phyloP scores from a whole-genome alignment of 2,797 vertebrate genomes.

The Dermochelys coriacea region DNA sequence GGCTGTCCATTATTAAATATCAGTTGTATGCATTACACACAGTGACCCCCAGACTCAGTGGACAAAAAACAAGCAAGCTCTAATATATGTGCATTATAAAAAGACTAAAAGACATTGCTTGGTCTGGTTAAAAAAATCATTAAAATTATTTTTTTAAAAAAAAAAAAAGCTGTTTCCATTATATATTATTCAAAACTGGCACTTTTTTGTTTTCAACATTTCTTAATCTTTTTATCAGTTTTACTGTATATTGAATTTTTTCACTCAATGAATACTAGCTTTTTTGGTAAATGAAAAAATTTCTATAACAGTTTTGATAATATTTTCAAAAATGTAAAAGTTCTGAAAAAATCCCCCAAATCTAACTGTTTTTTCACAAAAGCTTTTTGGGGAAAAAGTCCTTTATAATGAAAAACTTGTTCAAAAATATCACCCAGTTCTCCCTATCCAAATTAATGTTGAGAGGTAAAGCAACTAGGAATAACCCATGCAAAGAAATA shows the following conservation, averaged over 20 bases:
- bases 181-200: neutral
- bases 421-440: no score
- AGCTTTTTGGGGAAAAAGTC: no score
- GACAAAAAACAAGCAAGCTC: neutral
- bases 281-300: neutral
- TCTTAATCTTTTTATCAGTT: no score
- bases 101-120: neutral
- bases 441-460: neutral
- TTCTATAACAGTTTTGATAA: no score
- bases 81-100: neutral
- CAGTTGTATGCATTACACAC: neutral
- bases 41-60: neutral
- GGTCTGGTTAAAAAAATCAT: neutral
- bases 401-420: no score
- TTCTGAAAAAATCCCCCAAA: no score
- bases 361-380: no score
- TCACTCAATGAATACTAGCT: neutral
- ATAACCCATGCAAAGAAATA: neutral
- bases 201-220: neutral
- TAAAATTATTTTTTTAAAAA: neutral
- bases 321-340: no score
- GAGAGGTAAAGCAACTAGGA: neutral
- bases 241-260: neutral
- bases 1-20: slow-evolving; percentile 16
- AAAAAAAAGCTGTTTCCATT: neutral